Evolutionary conservation across 2,113 vertebrate species (phyloP), one percentile per base, ranked within the genome.

Genomic region (Corythoichthys intestinalis): DNA sequence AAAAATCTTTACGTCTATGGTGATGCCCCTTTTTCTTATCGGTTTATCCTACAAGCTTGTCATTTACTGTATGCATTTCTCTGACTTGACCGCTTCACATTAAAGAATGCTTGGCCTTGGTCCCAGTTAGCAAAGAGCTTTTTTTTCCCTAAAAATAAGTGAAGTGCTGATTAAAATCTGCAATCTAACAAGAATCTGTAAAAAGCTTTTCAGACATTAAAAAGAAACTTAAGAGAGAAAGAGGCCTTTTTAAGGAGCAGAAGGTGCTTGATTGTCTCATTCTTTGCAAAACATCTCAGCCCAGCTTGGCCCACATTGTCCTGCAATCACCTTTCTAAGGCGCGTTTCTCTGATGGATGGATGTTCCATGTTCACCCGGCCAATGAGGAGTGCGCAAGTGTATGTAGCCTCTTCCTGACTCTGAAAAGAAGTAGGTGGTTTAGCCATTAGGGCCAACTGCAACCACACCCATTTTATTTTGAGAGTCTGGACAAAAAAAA

Each of bases 111-210:
- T 66, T 95, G 94, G 94, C 94, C 90, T 82, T 65, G 63, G 75
- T 78, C 83, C 90, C 88, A 85, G 78, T 87, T 87, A 88, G 88
- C 86, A 85, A 85, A 92, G 88, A 92, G 87, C 87, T 90, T 91
- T 89, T 90, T 89, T 77, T 84, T 93, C 89, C 89, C 39, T 41
- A 84, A 88, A 89, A 77, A 76, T 83, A 83, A 87, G 75, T 62
- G 79, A 87, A 69, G 76, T 78, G 83, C 88, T 70, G 87, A 88
- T 83, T 80, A 66, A 81, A 90, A 91, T 85, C 87, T 91, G 84
- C 82, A 89, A 90, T 89, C 85, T 78, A 69, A 81, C 73, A 54
- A 65, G 20, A 84, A 89, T 90, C 89, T 89, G 72, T 73, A 83
- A 79, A 82, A 85, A 63, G 82, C 83, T 86, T 48, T 87, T 85